Evolutionary conservation across 2,888 invertebrate species (phyloP).

Genomic region (Lasiommata megera): DNA sequence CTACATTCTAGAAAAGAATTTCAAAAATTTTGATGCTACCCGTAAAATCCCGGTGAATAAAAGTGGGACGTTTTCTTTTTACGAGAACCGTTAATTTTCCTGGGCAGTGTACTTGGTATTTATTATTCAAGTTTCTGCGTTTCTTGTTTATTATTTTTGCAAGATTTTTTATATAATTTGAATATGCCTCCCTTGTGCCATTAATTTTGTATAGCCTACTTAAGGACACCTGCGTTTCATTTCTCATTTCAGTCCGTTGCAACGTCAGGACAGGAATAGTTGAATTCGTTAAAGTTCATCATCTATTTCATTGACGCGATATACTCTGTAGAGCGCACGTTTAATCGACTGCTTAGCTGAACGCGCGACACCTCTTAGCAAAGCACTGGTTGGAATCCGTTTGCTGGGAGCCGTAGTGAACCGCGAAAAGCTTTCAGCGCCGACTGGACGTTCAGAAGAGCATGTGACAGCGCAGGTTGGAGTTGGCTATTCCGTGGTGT

Average conservation of each 20-base stretch:
- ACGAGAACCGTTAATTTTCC: conserved; percentile 45
- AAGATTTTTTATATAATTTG: conserved; percentile 38
- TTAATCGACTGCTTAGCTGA: conserved; percentile 20
- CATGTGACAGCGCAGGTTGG: conserved; percentile 82
- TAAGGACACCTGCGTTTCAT: conserved; percentile 51
- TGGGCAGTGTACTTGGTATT: conserved; percentile 62
- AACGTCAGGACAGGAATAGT: conserved; percentile 48
- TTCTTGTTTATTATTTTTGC: conserved; percentile 19
- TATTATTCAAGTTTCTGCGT: conserved; percentile 34
- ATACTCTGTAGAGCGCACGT: conserved; percentile 53
- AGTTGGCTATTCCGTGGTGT: conserved; percentile 81
- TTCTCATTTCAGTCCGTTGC: conserved; percentile 59
- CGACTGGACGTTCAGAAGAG: conserved; percentile 64
- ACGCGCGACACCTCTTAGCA: conserved; percentile 11
- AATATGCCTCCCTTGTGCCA: conserved; percentile 77
- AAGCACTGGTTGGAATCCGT: conserved; percentile 4
- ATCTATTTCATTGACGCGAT: conserved; percentile 36
- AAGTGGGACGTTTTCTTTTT: conserved; percentile 50
- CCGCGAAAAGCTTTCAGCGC: conserved; percentile 21
- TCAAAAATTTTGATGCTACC: conserved; percentile 63
- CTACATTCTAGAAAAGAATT: conserved; percentile 74
- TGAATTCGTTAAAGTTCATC: conserved; percentile 38
- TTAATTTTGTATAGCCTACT: conserved; percentile 65
- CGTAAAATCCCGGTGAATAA: conserved; percentile 49
- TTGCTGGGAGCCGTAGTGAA: conserved; percentile 15